Evolutionary conservation across 92 coral and sea anemone species (phyloP), one percentile per base, ranked within the genome.

Genomic region (Chrysogorgia sp.): DNA sequence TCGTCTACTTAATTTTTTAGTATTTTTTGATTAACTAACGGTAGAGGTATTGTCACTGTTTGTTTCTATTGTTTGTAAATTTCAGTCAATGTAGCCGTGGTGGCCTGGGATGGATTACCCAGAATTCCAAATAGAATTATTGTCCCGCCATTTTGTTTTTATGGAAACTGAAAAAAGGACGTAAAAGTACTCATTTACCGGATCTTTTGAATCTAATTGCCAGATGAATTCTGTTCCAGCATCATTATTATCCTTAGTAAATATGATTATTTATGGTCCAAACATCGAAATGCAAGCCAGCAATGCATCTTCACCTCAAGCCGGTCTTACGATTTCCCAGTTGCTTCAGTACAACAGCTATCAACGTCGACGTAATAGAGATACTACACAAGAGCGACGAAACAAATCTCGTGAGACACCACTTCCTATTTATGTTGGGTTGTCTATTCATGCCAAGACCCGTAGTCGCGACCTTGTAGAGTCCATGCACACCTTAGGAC

Each of bases 381-480:
- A 79, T n/a, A 25, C 29, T 19, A 55, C 55, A 31, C 58, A 60
- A 43, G 82, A 71, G 28, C 53, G 86, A 10, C 74, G 56, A 24
- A 86, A 57, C 62, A 86, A 65, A 67, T 45, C 53, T 76, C 75
- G 91, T 2, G 86, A 88, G 50, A 74, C 81, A 34, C 88, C 85
- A n/a, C 77, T 84, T 43, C 84, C 82, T 3, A 76, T 88, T n/a
- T 81, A 81, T 34, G 43, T 85, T 19, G 85, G 86, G 31, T 34
- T 85, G 32, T 43, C 89, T 28, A 31, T 77, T 48, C 89, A 82
- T 58, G 87, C 90, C n/a, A 78, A 82, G 81, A 89, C 87, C 12
- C 83, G 85, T 2, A 82, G 89, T 58, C 83, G 85, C 29, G 89
- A 85, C 17, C 87, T 85, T 40, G 87, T 85, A 2, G 85, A 85